Base-by-base conservation (phyloP, 1,140 invertebrate species). In the Listronotus oregonensis region DNA sequence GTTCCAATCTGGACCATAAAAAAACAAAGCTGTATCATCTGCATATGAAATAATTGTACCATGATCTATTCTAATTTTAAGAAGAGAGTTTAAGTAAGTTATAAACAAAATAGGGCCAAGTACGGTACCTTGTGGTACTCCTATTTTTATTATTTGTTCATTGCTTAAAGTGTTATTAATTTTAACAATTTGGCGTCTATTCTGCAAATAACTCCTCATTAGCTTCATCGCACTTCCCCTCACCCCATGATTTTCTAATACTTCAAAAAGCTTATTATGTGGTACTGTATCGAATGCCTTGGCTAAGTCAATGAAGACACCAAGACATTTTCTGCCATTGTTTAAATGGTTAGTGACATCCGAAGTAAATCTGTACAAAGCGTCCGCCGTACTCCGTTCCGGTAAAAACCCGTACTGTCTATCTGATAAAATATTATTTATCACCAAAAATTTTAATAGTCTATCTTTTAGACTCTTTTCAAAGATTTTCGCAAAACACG, bases 401-500 rank as follows among this genome's bases (percentile, higher is more conserved):
- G 10, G 14, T 6, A 39, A 62, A 47, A 72, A 72, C 2, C 71
- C 71, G 61, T 49, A 66, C 54, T 72, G 69, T 5, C 21, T 5
- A 27, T 27, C 21, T 5, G 21, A 27, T 27, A 27, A 27, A 27
- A 27, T 27, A 27, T 27, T 27, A 21, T 64, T 64, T 37, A 17
- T 18, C 14, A 67, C 69, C 31, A 73, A 56, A 14, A 73, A 18
- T 14, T 67, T 67, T n/a, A 51, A 54, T 17, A 73, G 47, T 32
- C 70, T 54, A 21, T 49, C 49, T 55, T 69, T 70, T 5, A 67
- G 42, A 42, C 64, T 32, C 54, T 71, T 72, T 55, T 73, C 67
- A 21, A 73, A 57, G 11, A 71, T 69, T 67, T 73, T 73, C 7
- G 66, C 47, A 18, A 73, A 56, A 39, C 32, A 51, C 5, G 67